phyloP scores from a whole-genome alignment of 1,140 invertebrate species.

The Caerostris extrusa region DNA sequence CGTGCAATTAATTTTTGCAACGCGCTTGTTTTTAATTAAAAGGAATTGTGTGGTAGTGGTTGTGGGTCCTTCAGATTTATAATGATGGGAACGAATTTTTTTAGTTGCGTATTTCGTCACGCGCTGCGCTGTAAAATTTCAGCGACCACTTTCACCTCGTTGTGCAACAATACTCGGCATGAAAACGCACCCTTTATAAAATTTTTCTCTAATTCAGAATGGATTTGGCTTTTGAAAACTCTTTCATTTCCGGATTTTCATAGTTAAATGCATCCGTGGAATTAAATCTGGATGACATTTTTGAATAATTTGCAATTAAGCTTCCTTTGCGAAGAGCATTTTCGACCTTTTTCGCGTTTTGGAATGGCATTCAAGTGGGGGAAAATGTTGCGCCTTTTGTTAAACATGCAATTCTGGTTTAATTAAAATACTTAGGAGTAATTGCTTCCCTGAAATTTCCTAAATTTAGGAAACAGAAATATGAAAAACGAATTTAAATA shows the following conservation, averaged over 20 bases:
- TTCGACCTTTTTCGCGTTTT: not conserved
- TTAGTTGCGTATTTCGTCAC: not conserved
- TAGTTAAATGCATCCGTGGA: not conserved
- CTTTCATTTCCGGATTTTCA: constrained; percentile 6
- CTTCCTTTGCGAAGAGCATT: not conserved
- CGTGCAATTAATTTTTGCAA: constrained; percentile 27
- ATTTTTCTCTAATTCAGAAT: not conserved
- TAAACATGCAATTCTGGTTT: not conserved
- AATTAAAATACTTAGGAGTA: not conserved
- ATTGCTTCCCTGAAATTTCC: not conserved
- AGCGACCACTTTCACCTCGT: not conserved
- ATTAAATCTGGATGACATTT: not conserved
- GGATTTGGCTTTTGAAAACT: not conserved
- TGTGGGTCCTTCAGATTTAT: not conserved
- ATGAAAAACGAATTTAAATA: no score
- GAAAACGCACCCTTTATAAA: not conserved
- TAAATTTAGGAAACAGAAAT: no score
- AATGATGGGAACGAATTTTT: not conserved
- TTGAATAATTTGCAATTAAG: not conserved
- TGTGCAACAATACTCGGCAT: not conserved
- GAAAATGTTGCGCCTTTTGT: not conserved
- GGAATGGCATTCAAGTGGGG: not conserved
- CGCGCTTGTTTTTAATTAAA: constrained; percentile 27
- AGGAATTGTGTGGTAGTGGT: constrained; percentile 19
- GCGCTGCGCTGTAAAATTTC: not conserved